Percentiles rank a stretch among this genome's conserved stretches.
Conservation (phyloP, 2,888 invertebrate genomes). For the Himalopsyche kuldschensis region DNA sequence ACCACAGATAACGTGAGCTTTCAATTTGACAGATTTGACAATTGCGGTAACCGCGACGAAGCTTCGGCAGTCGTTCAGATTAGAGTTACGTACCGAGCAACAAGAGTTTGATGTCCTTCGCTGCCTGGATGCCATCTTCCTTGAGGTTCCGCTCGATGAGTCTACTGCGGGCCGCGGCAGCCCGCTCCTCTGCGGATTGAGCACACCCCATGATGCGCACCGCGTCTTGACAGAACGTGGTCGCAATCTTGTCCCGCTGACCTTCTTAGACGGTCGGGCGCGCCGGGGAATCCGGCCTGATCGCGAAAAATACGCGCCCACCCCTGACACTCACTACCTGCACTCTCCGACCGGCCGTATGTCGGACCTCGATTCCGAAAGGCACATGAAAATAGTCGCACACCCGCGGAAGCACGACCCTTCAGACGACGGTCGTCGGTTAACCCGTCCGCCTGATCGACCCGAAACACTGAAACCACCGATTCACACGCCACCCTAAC, state of each 20-base stretch:
- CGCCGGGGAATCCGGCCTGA: constrained; percentile 59
- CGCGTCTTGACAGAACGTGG: constrained; percentile 41
- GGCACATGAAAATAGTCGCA: constrained; percentile 22
- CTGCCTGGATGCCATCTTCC: constrained; percentile 97
- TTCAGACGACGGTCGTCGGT: constrained; percentile 6
- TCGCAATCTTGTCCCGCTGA: constrained; percentile 44
- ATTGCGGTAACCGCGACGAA: not conserved
- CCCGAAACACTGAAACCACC: constrained; percentile 14
- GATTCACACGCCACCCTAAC: constrained; percentile 33
- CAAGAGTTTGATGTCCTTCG: constrained; percentile 98
- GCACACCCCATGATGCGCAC: constrained; percentile 92
- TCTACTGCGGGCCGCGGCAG: constrained; percentile 95
- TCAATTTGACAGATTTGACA: not conserved
- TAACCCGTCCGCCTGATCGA: constrained; percentile 2
- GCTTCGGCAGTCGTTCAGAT: not conserved
- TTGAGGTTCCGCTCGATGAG: constrained; percentile 97
- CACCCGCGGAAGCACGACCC: constrained; percentile 11
- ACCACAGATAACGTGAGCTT: not conserved
- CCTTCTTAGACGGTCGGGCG: constrained; percentile 64
- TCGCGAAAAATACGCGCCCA: constrained; percentile 55
- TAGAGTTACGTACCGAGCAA: constrained; percentile 77
- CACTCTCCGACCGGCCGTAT: constrained; percentile 24
- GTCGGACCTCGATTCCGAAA: constrained; percentile 10
- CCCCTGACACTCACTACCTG: constrained; percentile 49
- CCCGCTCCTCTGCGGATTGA: constrained; percentile 99